Percentiles rank a stretch among this genome's conserved stretches.
Evolutionary conservation across 2,113 vertebrate genomes (phyloP).

Genomic region (Prochilodus magdalenae): DNA sequence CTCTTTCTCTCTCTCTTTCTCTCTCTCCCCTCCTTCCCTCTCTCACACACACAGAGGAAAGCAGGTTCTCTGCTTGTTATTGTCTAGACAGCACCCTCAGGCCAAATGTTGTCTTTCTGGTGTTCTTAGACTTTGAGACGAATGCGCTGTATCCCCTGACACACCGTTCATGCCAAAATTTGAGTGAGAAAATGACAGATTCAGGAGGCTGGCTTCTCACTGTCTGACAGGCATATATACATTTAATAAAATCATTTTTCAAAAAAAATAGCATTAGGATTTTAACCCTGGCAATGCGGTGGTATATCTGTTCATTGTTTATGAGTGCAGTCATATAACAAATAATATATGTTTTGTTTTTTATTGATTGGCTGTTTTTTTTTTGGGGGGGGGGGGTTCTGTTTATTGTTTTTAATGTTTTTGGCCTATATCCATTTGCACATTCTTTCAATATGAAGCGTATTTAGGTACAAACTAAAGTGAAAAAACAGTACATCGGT

Average conservation of each 20-base stretch:
- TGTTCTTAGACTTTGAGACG: conserved; percentile 61
- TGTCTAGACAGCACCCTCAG: conserved; percentile 67
- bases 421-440: neutral
- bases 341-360: neutral
- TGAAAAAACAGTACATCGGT: neutral
- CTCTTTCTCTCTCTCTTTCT: conserved; percentile 19
- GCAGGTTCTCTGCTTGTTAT: conserved; percentile 57
- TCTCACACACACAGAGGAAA: conserved; percentile 30
- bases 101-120: conserved; percentile 63
- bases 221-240: conserved; percentile 47
- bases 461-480: neutral
- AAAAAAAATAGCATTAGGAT: conserved; percentile 12
- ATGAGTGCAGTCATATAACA: neutral
- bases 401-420: neutral
- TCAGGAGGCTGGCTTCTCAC: conserved; percentile 43
- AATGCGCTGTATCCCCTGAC: conserved; percentile 56
- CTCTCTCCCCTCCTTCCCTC: conserved; percentile 11
- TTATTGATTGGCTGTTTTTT: neutral
- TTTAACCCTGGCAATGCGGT: neutral
- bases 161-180: conserved; percentile 56
- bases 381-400: too few species aligned
- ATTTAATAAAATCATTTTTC: conserved; percentile 39
- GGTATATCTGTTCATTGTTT: neutral
- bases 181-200: conserved; percentile 54
- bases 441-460: neutral